Percentiles rank a stretch among this genome's conserved stretches.
Evolutionary conservation across 2,113 vertebrate genomes (phyloP).

Genomic region (Oreamnos americanus): DNA sequence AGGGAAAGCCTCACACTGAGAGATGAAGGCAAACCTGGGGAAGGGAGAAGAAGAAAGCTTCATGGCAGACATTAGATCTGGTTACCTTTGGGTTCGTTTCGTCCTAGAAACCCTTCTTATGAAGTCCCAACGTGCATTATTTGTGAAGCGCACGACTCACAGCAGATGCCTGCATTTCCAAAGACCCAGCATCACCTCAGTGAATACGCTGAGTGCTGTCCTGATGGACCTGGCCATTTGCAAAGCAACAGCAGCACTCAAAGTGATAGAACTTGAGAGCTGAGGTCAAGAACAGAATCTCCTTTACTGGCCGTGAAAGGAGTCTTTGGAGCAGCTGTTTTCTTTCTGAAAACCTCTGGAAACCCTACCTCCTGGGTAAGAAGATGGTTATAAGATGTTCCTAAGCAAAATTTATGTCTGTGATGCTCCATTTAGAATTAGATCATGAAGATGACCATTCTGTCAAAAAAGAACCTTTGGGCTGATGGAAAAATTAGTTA

Average conservation of each 20-base stretch:
- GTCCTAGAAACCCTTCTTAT: neutral
- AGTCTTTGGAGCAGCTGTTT: neutral
- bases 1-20: constrained; percentile 8
- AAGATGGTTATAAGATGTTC: neutral
- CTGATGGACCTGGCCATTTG: neutral
- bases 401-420: neutral
- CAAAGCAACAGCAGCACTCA: neutral
- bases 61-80: neutral
- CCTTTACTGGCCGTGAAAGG: neutral
- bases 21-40: constrained; percentile 31
- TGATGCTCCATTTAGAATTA: neutral
- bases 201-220: neutral
- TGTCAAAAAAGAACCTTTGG: neutral
- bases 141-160: neutral
- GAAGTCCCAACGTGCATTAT: neutral
- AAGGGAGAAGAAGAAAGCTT: constrained; percentile 23
- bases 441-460: neutral
- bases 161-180: neutral
- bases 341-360: neutral
- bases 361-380: neutral
- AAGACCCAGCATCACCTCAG: neutral
- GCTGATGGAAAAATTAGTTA: neutral
- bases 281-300: neutral
- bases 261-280: neutral
- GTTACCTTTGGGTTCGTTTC: neutral